These are phyloP conservation scores for Tyto alba DNA, from an alignment of 2,113 vertebrate genomes.

Conservation along the genomic window DNA sequence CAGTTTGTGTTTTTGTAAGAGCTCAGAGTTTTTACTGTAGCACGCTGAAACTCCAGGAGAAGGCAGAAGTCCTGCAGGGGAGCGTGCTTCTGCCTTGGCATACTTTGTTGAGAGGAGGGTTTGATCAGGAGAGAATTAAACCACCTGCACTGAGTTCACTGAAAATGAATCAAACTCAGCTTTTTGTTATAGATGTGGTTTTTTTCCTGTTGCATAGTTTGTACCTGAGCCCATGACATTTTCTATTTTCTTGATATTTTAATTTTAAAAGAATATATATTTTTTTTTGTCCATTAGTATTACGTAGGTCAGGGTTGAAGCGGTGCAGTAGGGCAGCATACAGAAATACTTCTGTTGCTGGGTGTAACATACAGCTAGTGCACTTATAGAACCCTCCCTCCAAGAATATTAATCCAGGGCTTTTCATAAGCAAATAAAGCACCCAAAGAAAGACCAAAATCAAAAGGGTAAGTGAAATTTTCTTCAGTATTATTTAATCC, in stretches of 20 bases:
- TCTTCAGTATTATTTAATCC: not conserved
- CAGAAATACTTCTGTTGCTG: not conserved
- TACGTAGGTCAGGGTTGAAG: not conserved
- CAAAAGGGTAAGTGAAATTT: not conserved
- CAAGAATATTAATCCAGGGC: not conserved
- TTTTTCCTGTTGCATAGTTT: not conserved
- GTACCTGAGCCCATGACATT: not conserved
- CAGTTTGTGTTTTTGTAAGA: not conserved
- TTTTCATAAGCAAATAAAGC: not conserved
- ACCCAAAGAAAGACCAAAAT: not conserved
- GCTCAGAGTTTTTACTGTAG: not conserved
- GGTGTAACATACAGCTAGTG: not conserved
- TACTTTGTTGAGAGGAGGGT: not conserved
- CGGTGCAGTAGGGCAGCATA: not conserved
- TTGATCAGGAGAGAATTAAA: not conserved
- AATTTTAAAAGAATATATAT: too few relatives aligned
- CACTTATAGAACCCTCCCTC: not conserved
- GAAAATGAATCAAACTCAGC: not conserved
- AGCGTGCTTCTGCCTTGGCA: not conserved
- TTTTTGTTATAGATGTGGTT: not conserved
- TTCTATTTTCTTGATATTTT: not conserved
- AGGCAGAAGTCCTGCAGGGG: not conserved
- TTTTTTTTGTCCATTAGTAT: not conserved
- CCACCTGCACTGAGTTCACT: not conserved
- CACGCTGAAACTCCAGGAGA: not conserved